A percentile compares a stretch with the other conserved stretches of the same genome.
These are phyloP conservation scores for Drosophila mulleri DNA, from an alignment of 2,888 invertebrate species.

Conservation along the genomic window DNA sequence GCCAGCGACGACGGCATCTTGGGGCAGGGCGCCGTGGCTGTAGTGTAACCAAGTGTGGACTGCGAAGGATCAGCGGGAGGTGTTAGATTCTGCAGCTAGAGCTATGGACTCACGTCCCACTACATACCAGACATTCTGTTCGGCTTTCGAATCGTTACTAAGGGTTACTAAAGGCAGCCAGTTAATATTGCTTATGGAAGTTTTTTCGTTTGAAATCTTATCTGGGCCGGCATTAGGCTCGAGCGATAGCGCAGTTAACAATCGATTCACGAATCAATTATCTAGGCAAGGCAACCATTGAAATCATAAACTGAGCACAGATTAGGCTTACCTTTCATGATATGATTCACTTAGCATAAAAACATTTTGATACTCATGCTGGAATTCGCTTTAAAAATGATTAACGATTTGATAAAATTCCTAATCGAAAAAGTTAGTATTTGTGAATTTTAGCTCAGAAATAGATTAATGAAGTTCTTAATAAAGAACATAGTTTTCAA, in stretches of 20 bases:
- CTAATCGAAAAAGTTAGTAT: background rate
- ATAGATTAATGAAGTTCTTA: background rate
- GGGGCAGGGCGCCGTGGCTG: conserved; percentile 76
- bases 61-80: conserved; percentile 27
- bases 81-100: conserved; percentile 6
- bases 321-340: background rate
- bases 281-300: conserved; percentile 8
- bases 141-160: conserved; percentile 40
- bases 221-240: background rate
- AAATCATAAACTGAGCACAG: conserved; percentile 1
- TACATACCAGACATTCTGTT: conserved; percentile 66
- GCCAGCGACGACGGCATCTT: conserved; percentile 87
- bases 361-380: background rate
- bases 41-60: conserved; percentile 86
- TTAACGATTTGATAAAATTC: background rate
- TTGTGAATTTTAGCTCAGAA: too few species aligned
- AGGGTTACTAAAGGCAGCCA: background rate
- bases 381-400: background rate
- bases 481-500: background rate
- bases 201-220: conserved; percentile 17
- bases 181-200: conserved; percentile 11
- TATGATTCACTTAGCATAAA: conserved; percentile 11
- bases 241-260: background rate
- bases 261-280: conserved; percentile 30
- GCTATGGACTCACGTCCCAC: background rate